phyloP scores from a whole-genome alignment of 2,113 vertebrate species.

The Campylomormyrus tamandua region DNA sequence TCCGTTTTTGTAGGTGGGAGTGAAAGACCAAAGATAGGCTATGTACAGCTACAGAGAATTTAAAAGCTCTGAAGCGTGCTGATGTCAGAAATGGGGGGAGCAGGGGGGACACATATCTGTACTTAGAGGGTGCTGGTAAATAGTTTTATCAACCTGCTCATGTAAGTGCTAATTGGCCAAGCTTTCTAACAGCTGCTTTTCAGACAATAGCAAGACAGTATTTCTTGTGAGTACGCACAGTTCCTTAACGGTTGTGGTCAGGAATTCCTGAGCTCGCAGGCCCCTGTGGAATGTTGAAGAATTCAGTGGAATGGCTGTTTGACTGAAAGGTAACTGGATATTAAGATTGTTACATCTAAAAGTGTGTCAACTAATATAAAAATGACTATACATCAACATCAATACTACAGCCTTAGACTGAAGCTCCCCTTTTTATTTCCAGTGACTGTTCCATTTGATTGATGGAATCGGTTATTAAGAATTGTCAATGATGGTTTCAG shows the following conservation, averaged over 20 bases:
- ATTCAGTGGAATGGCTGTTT: not conserved
- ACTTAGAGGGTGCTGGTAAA: not conserved
- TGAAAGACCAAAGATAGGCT: not conserved
- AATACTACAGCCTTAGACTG: not conserved
- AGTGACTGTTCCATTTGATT: not conserved
- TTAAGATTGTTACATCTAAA: not conserved
- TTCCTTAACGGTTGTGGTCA: not conserved
- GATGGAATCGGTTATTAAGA: not conserved
- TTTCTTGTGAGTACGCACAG: not conserved
- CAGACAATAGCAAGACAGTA: not conserved
- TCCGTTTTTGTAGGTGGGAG: not conserved
- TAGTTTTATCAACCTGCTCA: not conserved
- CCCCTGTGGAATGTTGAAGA: constrained; percentile 3
- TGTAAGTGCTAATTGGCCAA: not conserved
- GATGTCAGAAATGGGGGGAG: not conserved
- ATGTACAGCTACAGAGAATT: not conserved
- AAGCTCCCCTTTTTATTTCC: not conserved
- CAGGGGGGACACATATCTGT: not conserved
- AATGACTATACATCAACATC: not conserved
- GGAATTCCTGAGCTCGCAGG: not conserved
- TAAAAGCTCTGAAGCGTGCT: not conserved
- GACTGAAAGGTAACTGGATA: not conserved
- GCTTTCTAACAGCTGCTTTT: constrained; percentile 10
- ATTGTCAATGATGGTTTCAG: not conserved
- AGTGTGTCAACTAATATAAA: not conserved